phyloP scores from a whole-genome alignment of 2,888 invertebrate genomes.

The Portevinia maculata region DNA sequence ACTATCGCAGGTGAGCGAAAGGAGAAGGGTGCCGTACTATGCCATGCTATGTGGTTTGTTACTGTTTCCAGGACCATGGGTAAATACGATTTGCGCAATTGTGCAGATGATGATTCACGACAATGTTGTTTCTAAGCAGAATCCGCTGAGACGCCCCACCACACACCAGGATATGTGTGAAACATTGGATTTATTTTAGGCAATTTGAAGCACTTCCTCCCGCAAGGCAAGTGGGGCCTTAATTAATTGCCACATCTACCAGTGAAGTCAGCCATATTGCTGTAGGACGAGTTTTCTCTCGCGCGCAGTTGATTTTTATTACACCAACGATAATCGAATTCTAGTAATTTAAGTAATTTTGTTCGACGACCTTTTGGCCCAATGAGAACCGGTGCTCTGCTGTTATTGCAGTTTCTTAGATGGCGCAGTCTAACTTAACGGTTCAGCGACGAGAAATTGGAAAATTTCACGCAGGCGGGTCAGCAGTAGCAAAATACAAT shows the following conservation, averaged over 20 bases:
- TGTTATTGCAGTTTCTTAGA: conserved; percentile 18
- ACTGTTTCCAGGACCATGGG: conserved; percentile 70
- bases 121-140: conserved; percentile 49
- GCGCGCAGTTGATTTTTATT: conserved; percentile 62
- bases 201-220: conserved; percentile 67
- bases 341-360: conserved; percentile 69
- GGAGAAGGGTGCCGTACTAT: conserved; percentile 40
- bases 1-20: conserved; percentile 45
- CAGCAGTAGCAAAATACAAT: conserved; percentile 28
- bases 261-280: not conserved
- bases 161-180: conserved; percentile 56
- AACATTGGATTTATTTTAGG: conserved; percentile 71
- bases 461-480: conserved; percentile 55
- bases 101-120: conserved; percentile 72
- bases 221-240: conserved; percentile 59
- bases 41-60: conserved; percentile 40
- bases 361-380: conserved; percentile 70
- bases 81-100: conserved; percentile 70
- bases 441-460: conserved; percentile 37
- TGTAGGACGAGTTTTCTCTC: conserved; percentile 19
- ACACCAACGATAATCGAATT: conserved; percentile 68
- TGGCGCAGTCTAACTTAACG: conserved; percentile 38
- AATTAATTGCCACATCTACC: conserved; percentile 61
- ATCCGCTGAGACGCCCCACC: conserved; percentile 15
- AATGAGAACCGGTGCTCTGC: conserved; percentile 68